Evolutionary conservation across 2,888 invertebrate genomes (phyloP).

Genomic region (Dryadula phaetusa): DNA sequence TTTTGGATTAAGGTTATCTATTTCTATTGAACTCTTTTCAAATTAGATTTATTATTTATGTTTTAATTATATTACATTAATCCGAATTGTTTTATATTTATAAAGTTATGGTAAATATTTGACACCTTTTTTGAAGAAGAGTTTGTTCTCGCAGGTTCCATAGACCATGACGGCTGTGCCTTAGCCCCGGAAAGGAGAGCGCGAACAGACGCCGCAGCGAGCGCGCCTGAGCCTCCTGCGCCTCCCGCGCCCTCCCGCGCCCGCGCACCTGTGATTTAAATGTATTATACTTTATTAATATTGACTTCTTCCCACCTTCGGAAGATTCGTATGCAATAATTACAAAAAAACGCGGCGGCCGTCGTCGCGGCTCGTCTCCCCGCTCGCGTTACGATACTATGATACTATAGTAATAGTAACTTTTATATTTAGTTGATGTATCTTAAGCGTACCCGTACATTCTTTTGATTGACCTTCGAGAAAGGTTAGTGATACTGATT

Average conservation of each 20-base stretch:
- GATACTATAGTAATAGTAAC: constrained; percentile 22
- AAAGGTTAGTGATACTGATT: constrained; percentile 84
- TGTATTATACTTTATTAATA: constrained; percentile 54
- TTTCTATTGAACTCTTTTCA: too few species aligned
- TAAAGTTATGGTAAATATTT: background rate
- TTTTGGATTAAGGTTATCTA: too few species aligned
- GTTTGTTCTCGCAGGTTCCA: constrained; percentile 69
- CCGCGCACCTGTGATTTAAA: constrained; percentile 61
- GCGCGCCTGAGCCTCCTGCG: background rate
- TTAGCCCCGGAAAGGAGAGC: constrained; percentile 54
- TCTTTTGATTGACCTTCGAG: constrained; percentile 83
- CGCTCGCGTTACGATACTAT: background rate
- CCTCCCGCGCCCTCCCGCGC: constrained; percentile 35
- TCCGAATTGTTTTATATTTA: too few species aligned
- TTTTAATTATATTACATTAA: too few species aligned
- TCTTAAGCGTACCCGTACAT: constrained; percentile 83
- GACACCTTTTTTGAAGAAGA: background rate
- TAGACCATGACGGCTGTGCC: constrained; percentile 83
- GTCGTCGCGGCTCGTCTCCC: constrained; percentile 1
- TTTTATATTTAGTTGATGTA: constrained; percentile 76
- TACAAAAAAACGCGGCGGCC: constrained; percentile 63
- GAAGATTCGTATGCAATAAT: constrained; percentile 68
- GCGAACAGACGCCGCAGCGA: constrained; percentile 47
- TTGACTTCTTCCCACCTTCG: constrained; percentile 65
- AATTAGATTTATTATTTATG: too few species aligned